Conservation (phyloP, 2,888 invertebrate genomes). For the Acleris emargana region DNA sequence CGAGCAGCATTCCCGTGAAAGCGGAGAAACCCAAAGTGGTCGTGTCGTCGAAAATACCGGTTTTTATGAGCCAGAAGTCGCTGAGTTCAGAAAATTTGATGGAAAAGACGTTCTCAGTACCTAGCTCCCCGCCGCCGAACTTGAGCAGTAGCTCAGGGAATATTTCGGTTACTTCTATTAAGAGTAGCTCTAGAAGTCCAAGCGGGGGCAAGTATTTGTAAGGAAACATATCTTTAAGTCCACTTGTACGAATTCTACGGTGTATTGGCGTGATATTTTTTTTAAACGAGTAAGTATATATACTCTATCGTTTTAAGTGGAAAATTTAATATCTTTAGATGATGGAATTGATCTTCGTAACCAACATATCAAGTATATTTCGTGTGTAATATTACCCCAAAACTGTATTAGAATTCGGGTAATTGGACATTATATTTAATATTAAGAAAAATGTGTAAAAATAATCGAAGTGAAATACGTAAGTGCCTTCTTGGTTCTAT, state of each 20-base stretch:
- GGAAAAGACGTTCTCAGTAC: slow-evolving; percentile 69
- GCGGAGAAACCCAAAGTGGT: slow-evolving; percentile 52
- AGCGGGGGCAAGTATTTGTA: slow-evolving; percentile 72
- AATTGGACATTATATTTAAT: slow-evolving; percentile 13
- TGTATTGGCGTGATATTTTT: too few species aligned
- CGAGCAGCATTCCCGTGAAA: slow-evolving; percentile 78
- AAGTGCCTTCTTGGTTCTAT: slow-evolving; percentile 33
- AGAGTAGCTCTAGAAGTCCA: slow-evolving; percentile 83
- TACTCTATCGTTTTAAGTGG: too few species aligned
- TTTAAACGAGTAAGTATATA: too few species aligned
- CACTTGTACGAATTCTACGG: slow-evolving; percentile 4
- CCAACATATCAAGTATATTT: too few species aligned
- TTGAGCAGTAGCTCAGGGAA: slow-evolving; percentile 73
- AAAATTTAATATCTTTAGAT: too few species aligned
- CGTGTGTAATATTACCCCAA: not conserved
- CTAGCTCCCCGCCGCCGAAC: slow-evolving; percentile 69
- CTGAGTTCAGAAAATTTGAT: slow-evolving; percentile 77
- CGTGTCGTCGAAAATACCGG: slow-evolving; percentile 80
- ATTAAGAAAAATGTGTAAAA: slow-evolving; percentile 27
- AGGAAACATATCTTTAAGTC: slow-evolving; percentile 25
- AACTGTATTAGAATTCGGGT: slow-evolving; percentile 1
- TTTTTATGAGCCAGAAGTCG: slow-evolving; percentile 78
- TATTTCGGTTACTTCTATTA: slow-evolving; percentile 85
- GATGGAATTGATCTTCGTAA: too few species aligned
- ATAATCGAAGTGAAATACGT: slow-evolving; percentile 23